Base-by-base conservation (phyloP, 2,888 invertebrate species). In the Melipona bicolor region DNA sequence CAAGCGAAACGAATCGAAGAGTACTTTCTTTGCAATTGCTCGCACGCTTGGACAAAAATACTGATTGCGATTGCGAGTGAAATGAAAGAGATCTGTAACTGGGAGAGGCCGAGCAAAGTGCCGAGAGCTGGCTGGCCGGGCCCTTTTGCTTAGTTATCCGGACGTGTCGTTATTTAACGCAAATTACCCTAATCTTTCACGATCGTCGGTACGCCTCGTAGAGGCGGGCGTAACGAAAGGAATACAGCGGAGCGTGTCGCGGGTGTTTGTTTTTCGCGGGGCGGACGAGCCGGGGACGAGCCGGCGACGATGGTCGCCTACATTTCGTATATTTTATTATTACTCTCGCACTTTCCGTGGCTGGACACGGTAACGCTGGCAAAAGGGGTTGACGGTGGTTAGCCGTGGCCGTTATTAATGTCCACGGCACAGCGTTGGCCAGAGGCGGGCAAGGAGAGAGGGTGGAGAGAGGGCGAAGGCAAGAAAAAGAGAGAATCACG, bases 361-460 rank as follows among this genome's bases (percentile, higher is more conserved):
- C 87, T 89, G 90, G 88, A 88, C 90, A 90, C 86, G 89, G 90
- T 87, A 90, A 84, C 90, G 85, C 79, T 87, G 89, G 87, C 83
- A 81, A 87, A 81, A 78, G 73, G 89, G 90, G 90, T 86, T 89
- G 90, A 86, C 87, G 88, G 88, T 90, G 90, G 91, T 90, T 86
- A 88, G 90, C 87, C 90, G 91, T 91, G 93, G 90, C 90, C 91
- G 93, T 94, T 93, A 94, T 94, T 94, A 94, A 94, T 94, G 94
- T 92, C 91, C 90, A 90, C 88, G 91, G 91, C 90, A 88, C 81
- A 80, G 80, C 52, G 56, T 64, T 68, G 73, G 71, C 32, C 56
- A 73, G 32, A 72, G 87, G 77, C 49, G 70, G 62, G 76, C 72
- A 73, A 80, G 78, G 67, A 81, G 32, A 32, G 32, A 32, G 69